A percentile compares a stretch with the other conserved stretches of the same genome.
Conservation (phyloP, 2,888 invertebrate species). For the Eristalis pertinax region DNA sequence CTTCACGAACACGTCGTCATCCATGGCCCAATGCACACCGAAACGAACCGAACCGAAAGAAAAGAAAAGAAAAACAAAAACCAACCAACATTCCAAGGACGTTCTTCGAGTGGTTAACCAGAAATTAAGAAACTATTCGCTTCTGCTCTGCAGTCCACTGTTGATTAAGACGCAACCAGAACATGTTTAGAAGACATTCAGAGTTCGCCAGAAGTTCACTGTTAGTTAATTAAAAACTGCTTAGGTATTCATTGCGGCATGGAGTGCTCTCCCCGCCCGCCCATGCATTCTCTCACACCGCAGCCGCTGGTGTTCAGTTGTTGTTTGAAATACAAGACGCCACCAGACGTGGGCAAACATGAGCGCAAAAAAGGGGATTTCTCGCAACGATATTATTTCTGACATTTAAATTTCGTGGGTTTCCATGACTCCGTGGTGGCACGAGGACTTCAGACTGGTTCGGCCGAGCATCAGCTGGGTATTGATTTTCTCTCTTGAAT, state of each 20-base stretch:
- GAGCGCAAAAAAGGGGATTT: constrained; percentile 1
- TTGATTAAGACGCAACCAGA: constrained; percentile 34
- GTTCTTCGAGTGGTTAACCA: constrained; percentile 50
- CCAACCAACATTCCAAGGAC: constrained; percentile 39
- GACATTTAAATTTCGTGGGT: constrained; percentile 63
- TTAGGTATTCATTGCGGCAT: constrained; percentile 69
- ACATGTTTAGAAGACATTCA: constrained; percentile 46
- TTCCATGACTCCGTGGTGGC: constrained; percentile 19
- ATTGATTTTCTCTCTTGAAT: constrained; percentile 55
- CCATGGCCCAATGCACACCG: constrained; percentile 10
- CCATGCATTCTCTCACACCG: background rate
- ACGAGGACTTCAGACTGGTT: constrained; percentile 2
- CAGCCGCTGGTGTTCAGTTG: background rate
- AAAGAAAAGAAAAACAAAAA: background rate
- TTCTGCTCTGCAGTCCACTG: background rate
- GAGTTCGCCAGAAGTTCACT: constrained; percentile 57
- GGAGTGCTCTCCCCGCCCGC: background rate
- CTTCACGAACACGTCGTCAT: constrained; percentile 18
- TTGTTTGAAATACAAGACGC: constrained; percentile 57
- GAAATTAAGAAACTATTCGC: constrained; percentile 63
- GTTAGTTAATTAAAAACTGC: constrained; percentile 68
- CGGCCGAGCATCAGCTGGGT: constrained; percentile 59
- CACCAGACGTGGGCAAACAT: constrained; percentile 36
- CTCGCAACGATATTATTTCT: constrained; percentile 35
- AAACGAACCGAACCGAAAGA: background rate